Base-by-base conservation (phyloP, 2,113 vertebrate species). In the Xiphophorus hellerii region DNA sequence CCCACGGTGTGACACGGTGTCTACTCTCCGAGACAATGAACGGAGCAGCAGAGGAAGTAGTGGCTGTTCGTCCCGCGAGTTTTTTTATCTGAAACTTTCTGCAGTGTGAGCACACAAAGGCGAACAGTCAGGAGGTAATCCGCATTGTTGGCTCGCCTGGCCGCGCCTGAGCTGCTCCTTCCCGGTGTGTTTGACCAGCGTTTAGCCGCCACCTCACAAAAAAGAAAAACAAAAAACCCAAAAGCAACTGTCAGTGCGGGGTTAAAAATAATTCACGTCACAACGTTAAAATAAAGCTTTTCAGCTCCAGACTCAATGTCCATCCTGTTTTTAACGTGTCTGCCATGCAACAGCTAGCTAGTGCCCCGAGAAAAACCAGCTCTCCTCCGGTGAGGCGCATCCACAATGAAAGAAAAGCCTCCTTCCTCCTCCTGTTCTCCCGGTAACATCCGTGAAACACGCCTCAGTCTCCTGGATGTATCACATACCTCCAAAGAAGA, bases 131-230 rank as follows among this genome's bases (percentile, higher is more conserved):
- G 22, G 80, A 69, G 80, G 80, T 90, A 88, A 90, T 90, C 91
- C 89, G 80, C 90, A 90, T 90, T 86, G 89, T 88, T 77, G 81
- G 81, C 60, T 81, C 25, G 67, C 63, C 81, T 71, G 78, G 64
- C 87, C 87, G 87, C 85, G 91, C 88, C 88, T 89, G 85, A 82
- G 74, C 29, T n/a, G 79, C 72, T 77, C 81, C 87, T 81, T 76
- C 69, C 75, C 63, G 44, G 67, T 44, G 67, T 54, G 73, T 83
- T 66, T 28, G 22, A 82, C 62, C 69, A 51, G 10, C 73, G 67
- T 54, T 37, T 58, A 66, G 67, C 63, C 28, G 51, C 27, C 58
- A 17, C 31, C 58, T 48, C 65, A 48, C 44, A 48, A 48, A 42
- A 48, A 48, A 17, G 1, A 35, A 9, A 9, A 35, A 35, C 7